phyloP scores from a whole-genome alignment of 2,113 vertebrate species.

The Diphyllodes magnificus region DNA sequence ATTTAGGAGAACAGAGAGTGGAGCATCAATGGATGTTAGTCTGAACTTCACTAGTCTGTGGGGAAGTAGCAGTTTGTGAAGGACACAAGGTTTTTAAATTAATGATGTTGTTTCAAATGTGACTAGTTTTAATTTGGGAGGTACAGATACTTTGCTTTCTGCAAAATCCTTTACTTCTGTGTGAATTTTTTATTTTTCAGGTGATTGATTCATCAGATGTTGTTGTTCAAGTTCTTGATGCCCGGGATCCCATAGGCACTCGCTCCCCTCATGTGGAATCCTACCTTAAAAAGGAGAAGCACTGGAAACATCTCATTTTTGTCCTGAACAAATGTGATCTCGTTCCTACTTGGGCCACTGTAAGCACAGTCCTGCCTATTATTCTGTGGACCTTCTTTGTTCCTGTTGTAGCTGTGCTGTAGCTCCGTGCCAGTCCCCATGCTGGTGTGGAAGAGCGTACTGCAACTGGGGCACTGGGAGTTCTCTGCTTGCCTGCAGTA shows the following conservation, averaged over 20 bases:
- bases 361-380: slow-evolving; percentile 60
- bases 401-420: not conserved
- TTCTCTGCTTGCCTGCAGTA: slow-evolving; percentile 4
- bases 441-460: not conserved
- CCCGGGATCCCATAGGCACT: slow-evolving; percentile 93
- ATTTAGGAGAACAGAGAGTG: not conserved
- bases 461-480: not conserved
- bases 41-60: not conserved
- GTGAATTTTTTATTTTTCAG: slow-evolving; percentile 54
- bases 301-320: slow-evolving; percentile 97
- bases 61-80: not conserved
- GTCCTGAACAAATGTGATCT: slow-evolving; percentile 98
- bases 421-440: not conserved
- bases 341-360: slow-evolving; percentile 95
- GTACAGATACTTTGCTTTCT: not conserved
- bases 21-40: accelerated
- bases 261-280: slow-evolving; percentile 90
- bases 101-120: not conserved
- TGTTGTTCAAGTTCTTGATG: slow-evolving; percentile 95
- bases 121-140: not conserved
- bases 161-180: not conserved
- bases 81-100: not conserved
- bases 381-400: not conserved
- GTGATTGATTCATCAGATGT: slow-evolving; percentile 98
- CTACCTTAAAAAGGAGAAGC: slow-evolving; percentile 95